Conservation (phyloP, 2,797 vertebrate species). For the Characodon lateralis region DNA sequence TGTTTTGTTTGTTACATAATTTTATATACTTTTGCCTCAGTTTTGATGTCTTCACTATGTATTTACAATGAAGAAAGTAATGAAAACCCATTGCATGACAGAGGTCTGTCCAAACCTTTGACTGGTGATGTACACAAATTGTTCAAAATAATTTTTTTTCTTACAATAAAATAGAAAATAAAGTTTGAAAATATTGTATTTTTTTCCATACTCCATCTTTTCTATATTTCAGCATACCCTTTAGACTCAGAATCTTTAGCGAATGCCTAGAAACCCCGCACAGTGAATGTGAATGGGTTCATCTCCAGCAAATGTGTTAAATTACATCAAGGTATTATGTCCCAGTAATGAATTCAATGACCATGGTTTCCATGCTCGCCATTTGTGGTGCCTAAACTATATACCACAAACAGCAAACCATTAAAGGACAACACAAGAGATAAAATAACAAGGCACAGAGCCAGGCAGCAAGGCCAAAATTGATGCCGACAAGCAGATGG, state of each 20-base stretch:
- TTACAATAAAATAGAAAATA: too few species aligned
- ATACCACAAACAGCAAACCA: conserved; percentile 35
- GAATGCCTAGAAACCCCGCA: background rate
- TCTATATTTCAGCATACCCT: background rate
- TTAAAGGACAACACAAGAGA: conserved; percentile 40
- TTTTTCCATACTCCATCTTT: background rate
- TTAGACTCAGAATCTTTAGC: background rate
- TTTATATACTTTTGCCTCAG: too few species aligned
- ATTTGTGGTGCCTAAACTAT: conserved; percentile 42
- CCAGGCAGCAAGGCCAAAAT: conserved; percentile 19
- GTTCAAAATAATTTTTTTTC: too few species aligned
- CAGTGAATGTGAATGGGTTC: too few species aligned
- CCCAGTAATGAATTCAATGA: conserved; percentile 27
- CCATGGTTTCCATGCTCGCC: conserved; percentile 40
- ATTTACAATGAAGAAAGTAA: too few species aligned
- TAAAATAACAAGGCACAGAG: conserved; percentile 19
- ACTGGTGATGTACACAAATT: too few species aligned
- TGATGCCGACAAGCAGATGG: conserved; percentile 29
- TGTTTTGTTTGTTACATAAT: too few species aligned
- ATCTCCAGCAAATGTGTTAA: conserved; percentile 18
- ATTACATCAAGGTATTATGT: conserved; percentile 29
- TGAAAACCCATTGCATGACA: too few species aligned
- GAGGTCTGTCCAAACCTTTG: too few species aligned
- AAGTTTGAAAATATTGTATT: background rate
- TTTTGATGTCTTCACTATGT: too few species aligned